Evolutionary conservation across 2,797 vertebrate genomes (phyloP), one percentile per base, ranked within the genome.

Genomic region (Syngnathus rostellatus): DNA sequence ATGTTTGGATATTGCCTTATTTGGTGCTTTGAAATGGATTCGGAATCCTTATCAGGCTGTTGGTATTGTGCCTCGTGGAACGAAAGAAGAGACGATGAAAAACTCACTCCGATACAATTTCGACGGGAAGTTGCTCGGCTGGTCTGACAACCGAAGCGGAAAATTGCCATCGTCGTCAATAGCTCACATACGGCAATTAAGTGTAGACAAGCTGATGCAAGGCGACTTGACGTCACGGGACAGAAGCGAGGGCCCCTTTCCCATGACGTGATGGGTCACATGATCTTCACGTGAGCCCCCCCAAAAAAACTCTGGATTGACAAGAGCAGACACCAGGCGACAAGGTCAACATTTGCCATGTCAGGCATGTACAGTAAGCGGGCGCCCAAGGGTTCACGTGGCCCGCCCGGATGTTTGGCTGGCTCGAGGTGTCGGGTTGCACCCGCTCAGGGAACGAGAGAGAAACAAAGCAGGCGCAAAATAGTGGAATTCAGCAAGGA

Each of bases 401-500:
- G n/a, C 40, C 12, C 8, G 40, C 6, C 60, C 9, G 40, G 40
- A 43, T 43, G 59, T 61, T 45, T 45, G 11, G 1, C 21, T 0
- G 12, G 60, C 12, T 25, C 21, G 51, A n/a, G 6, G 19, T 51
- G 62, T 57, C 2, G 14, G 41, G 51, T 45, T 45, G 6, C 65
- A 43, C 70, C 14, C 11, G 37, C 19, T 68, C 61, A 79, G 31
- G 5, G 31, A 31, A 31, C 31, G 31, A 76, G 38, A 54, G 4
- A 14, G 8, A 55, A 70, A 69, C 62, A 80, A 77, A 45, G 21
- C 73, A 73, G 46, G 69, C 45, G 55, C 73, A 71, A 75, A 74
- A 69, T 67, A 37, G 16, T 77, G 74, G 81, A 73, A 80, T 72
- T 75, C 77, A 67, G 71, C 64, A 69, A 70, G 65, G 71, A 63